phyloP scores from a whole-genome alignment of 2,797 vertebrate species.

The Thunnus albacares region DNA sequence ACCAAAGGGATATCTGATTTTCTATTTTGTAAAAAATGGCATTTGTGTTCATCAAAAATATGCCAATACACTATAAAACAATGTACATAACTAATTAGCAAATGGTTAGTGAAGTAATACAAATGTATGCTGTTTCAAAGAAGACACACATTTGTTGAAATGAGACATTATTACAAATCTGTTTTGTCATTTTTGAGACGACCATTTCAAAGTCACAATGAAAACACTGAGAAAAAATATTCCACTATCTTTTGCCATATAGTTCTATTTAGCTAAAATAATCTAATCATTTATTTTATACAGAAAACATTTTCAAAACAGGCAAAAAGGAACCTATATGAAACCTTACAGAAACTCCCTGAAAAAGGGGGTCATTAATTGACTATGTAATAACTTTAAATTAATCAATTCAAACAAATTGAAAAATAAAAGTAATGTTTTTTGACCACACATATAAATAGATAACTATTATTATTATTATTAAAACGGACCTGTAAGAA shows the following conservation, averaged over 20 bases:
- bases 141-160: not conserved
- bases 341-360: not conserved
- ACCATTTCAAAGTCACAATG: not conserved
- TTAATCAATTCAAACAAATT: not conserved
- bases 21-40: too few species aligned
- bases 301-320: constrained; percentile 2
- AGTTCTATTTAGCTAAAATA: not conserved
- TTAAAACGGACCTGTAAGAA: constrained; percentile 6
- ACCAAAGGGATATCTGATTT: not conserved
- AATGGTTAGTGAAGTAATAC: not conserved
- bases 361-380: not conserved
- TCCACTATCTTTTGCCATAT: not conserved
- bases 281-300: too few species aligned
- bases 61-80: not conserved
- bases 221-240: not conserved
- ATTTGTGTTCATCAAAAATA: not conserved
- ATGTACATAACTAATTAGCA: not conserved
- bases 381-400: not conserved
- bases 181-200: not conserved
- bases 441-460: constrained; percentile 12
- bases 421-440: not conserved
- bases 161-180: not conserved
- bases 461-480: not conserved
- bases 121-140: not conserved
- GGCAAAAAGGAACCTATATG: not conserved